Evolutionary conservation across 2,113 vertebrate species (phyloP), one percentile per base, ranked within the genome.

Genomic region (Xerus inauris): DNA sequence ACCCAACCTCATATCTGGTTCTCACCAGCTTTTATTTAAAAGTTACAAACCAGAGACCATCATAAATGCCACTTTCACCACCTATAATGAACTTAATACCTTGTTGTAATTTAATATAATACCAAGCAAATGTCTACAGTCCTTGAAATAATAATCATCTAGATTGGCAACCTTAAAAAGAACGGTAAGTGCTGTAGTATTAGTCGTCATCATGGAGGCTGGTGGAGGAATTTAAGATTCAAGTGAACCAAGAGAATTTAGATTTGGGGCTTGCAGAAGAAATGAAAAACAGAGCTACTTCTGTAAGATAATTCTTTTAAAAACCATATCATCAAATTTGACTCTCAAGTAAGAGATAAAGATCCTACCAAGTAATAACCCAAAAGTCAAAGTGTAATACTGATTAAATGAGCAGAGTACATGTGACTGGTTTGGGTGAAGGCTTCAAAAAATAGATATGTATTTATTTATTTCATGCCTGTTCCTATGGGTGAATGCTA

Each of bases 401-500:
- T 7, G 62, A 72, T 73, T 19, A 67, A 72, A 72, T 38, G 22
- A 89, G 76, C 3, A 91, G 77, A 85, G 40, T 76, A 42, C 89
- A 11, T 64, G 38, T 45, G 62, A 71, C 62, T 86, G 64, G 76
- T 72, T 14, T 79, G 45, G 32, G 54, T 32, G 6, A 76, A 65
- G 32, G 26, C 3, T 88, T 94, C 35, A n/a, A 69, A 67, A 91
- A 57, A 57, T 64, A 35, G 24, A 62, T 65, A 75, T 9, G 4
- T 51, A 54, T 76, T 38, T 40, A 38, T 47, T 59, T 47, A 64
- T 96, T 96, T 93, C 51, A 73, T 62, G 87, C 79, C 92, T 95
- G 16, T 67, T 97, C 45, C 30, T 84, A 94, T 83, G 93, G 59
- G 87, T 10, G 92, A 95, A 95, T 94, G 93, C 97, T 79, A 94